These are phyloP conservation scores for Bombus pascuorum DNA, from an alignment of 1,140 invertebrate species.

Conservation along the genomic window DNA sequence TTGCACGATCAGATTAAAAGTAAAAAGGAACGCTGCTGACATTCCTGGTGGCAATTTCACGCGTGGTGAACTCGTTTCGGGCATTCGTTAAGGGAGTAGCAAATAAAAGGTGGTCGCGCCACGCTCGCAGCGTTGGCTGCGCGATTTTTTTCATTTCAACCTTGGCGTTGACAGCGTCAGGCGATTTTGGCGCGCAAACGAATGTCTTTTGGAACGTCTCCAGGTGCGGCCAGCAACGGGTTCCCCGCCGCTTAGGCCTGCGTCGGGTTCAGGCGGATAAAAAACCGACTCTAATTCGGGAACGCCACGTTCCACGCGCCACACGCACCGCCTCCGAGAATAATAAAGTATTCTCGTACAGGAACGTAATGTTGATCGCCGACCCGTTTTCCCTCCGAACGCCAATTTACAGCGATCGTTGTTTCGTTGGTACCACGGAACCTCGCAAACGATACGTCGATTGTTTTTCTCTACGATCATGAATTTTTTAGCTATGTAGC, in stretches of 20 bases:
- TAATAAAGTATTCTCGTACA: conserved; percentile 66
- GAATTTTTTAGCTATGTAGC: too few species aligned
- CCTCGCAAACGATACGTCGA: too few species aligned
- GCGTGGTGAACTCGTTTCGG: conserved; percentile 1
- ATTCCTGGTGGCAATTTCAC: conserved; percentile 11
- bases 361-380: conserved; percentile 29
- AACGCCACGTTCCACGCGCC: conserved; percentile 55
- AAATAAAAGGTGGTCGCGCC: conserved; percentile 32
- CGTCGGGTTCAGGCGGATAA: conserved; percentile 46
- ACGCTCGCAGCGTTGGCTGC: conserved; percentile 1
- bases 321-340: conserved; percentile 53
- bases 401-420: background rate
- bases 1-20: background rate
- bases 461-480: too few species aligned
- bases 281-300: conserved; percentile 71
- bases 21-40: background rate
- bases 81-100: conserved; percentile 12
- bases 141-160: conserved; percentile 29
- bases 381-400: background rate
- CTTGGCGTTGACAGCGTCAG: conserved; percentile 63
- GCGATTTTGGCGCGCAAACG: conserved; percentile 60
- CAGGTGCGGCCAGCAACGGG: conserved; percentile 62
- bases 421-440: background rate
- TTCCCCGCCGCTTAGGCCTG: conserved; percentile 25
- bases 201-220: conserved; percentile 74